Conservation (phyloP, 2,113 vertebrate genomes). For the Conger conger region DNA sequence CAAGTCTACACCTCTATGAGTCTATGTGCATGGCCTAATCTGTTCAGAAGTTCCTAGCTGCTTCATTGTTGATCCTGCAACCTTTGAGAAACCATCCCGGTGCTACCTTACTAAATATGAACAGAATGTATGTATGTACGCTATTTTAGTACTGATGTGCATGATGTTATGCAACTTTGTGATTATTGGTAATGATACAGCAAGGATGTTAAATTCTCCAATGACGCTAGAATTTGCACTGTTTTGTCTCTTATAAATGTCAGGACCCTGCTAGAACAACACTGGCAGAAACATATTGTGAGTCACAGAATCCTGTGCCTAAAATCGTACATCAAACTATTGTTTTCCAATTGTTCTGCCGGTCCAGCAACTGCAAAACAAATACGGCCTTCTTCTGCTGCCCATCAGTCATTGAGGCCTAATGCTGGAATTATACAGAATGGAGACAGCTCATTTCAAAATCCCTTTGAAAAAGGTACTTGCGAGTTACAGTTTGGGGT, state of each 20-base stretch:
- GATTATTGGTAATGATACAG: conserved; percentile 8
- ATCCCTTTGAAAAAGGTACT: conserved; percentile 7
- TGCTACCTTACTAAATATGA: not conserved
- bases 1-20: not conserved
- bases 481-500: conserved; percentile 1
- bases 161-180: not conserved
- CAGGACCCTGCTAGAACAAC: not conserved
- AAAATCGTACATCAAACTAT: not conserved
- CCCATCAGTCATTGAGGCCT: not conserved
- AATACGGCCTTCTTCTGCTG: not conserved
- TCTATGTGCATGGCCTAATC: not conserved
- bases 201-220: not conserved
- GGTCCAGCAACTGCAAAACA: not conserved
- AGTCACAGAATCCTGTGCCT: not conserved
- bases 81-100: not conserved
- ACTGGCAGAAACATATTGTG: not conserved
- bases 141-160: not conserved
- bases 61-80: not conserved
- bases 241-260: not conserved
- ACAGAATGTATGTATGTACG: not conserved
- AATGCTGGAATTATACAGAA: not conserved
- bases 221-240: not conserved
- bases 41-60: not conserved
- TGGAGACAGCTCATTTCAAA: conserved; percentile 13
- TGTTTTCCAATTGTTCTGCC: not conserved